Evolutionary conservation across 2,888 invertebrate species (phyloP).

Genomic region (Calliopum simillimum): DNA sequence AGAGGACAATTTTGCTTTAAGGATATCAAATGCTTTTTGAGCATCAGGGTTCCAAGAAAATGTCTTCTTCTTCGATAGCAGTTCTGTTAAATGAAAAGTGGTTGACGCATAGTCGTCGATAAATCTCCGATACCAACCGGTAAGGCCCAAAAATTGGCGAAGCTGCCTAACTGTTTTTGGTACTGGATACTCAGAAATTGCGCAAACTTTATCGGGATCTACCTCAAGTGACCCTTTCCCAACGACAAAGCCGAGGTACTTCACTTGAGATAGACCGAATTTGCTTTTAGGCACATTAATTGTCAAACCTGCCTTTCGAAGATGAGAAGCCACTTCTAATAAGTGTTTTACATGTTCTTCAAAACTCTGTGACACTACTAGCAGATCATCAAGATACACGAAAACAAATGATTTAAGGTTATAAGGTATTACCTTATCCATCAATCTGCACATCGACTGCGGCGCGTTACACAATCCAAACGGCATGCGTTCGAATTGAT

Average conservation of each 20-base stretch:
- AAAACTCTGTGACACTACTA: slow-evolving; percentile 7
- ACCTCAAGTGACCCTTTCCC: slow-evolving; percentile 10
- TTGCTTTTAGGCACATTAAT: background rate
- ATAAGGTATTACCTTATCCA: background rate
- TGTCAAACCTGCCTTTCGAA: background rate
- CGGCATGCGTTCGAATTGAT: too few relatives aligned
- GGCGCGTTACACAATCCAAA: too few relatives aligned
- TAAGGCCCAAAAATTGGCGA: slow-evolving; percentile 20
- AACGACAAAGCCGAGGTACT: slow-evolving; percentile 18
- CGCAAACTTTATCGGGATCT: too few relatives aligned
- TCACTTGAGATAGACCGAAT: background rate
- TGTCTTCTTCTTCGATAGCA: background rate
- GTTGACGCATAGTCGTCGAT: slow-evolving; percentile 13
- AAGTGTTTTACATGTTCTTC: slow-evolving; percentile 6
- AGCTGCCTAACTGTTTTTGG: slow-evolving; percentile 25
- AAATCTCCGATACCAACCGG: slow-evolving; percentile 19
- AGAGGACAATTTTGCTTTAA: slow-evolving; percentile 5
- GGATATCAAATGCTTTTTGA: background rate
- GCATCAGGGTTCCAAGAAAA: too few relatives aligned
- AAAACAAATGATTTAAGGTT: slow-evolving; percentile 4
- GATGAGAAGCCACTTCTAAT: slow-evolving; percentile 2
- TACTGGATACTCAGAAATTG: slow-evolving; percentile 16
- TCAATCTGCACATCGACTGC: too few relatives aligned
- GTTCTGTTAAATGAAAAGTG: slow-evolving; percentile 6
- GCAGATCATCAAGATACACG: slow-evolving; percentile 10